Conservation (phyloP, 2,113 vertebrate species). For the Phoenicopterus ruber region DNA sequence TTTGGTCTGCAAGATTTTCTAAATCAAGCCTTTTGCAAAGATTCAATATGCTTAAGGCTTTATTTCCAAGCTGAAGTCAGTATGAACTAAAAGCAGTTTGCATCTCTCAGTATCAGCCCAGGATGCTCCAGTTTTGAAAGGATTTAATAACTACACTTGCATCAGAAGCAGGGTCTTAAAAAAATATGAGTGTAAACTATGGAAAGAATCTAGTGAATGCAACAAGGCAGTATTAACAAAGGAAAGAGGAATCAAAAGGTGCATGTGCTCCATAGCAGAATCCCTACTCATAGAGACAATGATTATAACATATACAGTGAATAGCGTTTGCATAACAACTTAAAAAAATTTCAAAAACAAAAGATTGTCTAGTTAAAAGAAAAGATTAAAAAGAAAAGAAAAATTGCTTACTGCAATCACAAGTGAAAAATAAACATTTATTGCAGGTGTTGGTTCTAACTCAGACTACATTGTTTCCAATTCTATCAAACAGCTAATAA, state of each 20-base stretch:
- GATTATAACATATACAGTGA: not conserved
- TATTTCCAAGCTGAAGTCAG: not conserved
- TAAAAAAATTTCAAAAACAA: not conserved
- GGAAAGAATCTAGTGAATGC: not conserved
- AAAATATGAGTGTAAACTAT: rapidly evolving
- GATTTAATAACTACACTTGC: not conserved
- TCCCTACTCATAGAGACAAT: not conserved
- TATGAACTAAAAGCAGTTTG: not conserved
- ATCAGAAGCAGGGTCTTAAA: not conserved
- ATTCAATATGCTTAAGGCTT: not conserved
- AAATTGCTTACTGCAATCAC: not conserved
- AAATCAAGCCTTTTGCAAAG: not conserved
- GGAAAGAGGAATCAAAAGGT: not conserved
- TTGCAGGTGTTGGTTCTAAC: not conserved
- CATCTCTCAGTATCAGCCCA: not conserved
- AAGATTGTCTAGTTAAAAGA: not conserved
- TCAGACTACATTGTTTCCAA: not conserved
- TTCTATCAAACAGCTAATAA: not conserved
- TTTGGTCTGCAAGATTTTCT: not conserved
- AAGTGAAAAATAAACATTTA: not conserved
- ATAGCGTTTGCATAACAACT: not conserved
- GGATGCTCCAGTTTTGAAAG: not conserved
- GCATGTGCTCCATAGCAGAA: not conserved
- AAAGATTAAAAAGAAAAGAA: not conserved
- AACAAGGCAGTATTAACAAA: not conserved